A percentile compares a stretch with the other conserved stretches of the same genome.
Conservation (phyloP, 2,888 invertebrate species). For the Herminia tarsipennalis region DNA sequence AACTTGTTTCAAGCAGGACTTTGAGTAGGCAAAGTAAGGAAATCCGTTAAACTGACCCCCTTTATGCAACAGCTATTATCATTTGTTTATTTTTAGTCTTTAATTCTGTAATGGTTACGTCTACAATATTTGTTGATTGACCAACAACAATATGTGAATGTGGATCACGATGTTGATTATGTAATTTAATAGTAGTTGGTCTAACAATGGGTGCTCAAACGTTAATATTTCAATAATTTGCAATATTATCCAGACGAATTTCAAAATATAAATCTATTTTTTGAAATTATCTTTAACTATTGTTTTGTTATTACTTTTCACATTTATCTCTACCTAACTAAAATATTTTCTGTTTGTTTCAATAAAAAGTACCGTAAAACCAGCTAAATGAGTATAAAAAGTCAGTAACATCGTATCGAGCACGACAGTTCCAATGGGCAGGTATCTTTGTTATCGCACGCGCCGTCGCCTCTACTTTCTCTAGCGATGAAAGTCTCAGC, state of each 20-base stretch:
- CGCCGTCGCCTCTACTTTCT: slow-evolving; percentile 74
- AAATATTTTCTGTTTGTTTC: not conserved
- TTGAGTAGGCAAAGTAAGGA: slow-evolving; percentile 57
- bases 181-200: too few relatives aligned
- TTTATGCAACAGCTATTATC: slow-evolving; percentile 53
- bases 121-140: slow-evolving; percentile 28
- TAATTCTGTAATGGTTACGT: slow-evolving; percentile 49
- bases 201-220: too few relatives aligned
- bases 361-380: not conserved
- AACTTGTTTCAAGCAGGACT: slow-evolving; percentile 31
- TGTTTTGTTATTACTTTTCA: too few relatives aligned
- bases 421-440: slow-evolving; percentile 43
- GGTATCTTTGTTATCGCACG: slow-evolving; percentile 60
- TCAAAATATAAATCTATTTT: too few relatives aligned
- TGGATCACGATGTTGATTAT: too few relatives aligned
- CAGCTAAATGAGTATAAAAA: slow-evolving; percentile 25
- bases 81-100: slow-evolving; percentile 39
- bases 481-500: slow-evolving; percentile 77
- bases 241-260: too few relatives aligned
- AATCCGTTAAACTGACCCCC: slow-evolving; percentile 63
- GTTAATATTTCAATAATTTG: too few relatives aligned
- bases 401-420: slow-evolving; percentile 18
- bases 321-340: too few relatives aligned
- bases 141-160: too few relatives aligned
- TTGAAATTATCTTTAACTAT: too few relatives aligned